Evolutionary conservation across 2,888 invertebrate genomes (phyloP).

Genomic region (Glaucopsyche alexis): DNA sequence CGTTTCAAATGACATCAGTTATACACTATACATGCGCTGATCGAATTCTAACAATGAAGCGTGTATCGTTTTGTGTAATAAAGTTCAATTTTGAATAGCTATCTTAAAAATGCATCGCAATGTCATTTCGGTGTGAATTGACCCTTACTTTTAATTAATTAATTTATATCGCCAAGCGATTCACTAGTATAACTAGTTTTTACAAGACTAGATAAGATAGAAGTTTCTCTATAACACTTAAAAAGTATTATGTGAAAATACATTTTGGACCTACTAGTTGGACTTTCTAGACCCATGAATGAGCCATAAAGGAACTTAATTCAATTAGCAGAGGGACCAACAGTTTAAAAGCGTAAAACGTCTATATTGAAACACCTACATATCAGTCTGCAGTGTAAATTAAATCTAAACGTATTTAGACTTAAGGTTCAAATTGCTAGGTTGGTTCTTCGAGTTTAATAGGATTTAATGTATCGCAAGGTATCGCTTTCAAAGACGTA

Average conservation of each 20-base stretch:
- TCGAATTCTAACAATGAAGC: too few species aligned
- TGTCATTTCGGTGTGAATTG: too few species aligned
- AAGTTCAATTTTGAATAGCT: too few species aligned
- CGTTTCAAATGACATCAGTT: too few species aligned
- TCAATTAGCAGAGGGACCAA: slow-evolving; percentile 29
- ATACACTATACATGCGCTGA: too few species aligned
- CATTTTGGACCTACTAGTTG: background rate
- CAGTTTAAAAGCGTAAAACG: slow-evolving; percentile 32
- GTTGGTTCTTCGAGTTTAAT: slow-evolving; percentile 66
- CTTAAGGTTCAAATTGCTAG: slow-evolving; percentile 59
- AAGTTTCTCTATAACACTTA: background rate
- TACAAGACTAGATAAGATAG: background rate
- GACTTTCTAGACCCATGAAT: background rate
- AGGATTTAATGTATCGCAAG: slow-evolving; percentile 43
- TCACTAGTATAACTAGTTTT: background rate
- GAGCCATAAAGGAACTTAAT: slow-evolving; percentile 21
- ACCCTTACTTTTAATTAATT: too few species aligned
- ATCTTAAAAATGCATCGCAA: too few species aligned
- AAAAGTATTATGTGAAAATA: background rate
- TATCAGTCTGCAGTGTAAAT: slow-evolving; percentile 76
- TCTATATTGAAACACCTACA: slow-evolving; percentile 61
- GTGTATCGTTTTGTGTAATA: too few species aligned
- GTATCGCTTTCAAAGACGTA: slow-evolving; percentile 54
- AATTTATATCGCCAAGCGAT: slow-evolving; percentile 7
- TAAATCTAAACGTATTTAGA: slow-evolving; percentile 62